A percentile compares a stretch with the other conserved stretches of the same genome.
Evolutionary conservation across 2,797 vertebrate species (phyloP).

Genomic region (Gymnothorax javanicus): DNA sequence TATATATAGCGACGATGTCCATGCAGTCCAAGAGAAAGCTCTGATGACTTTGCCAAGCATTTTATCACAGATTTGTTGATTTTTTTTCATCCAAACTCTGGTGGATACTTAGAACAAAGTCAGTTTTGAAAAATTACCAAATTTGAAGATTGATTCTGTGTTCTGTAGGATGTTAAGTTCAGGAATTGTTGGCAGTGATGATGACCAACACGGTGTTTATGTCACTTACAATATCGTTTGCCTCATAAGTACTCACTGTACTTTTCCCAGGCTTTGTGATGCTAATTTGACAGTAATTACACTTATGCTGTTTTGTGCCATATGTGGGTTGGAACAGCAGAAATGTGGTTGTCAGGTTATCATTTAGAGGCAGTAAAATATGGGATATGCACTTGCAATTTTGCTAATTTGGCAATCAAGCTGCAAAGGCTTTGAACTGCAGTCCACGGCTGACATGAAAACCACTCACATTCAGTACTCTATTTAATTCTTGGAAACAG

Average conservation of each 20-base stretch:
- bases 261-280: neutral
- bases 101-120: too few species aligned
- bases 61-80: too few species aligned
- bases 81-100: too few species aligned
- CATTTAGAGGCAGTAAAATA: constrained; percentile 15
- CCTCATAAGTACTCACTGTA: constrained; percentile 8
- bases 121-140: too few species aligned
- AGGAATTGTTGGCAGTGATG: neutral
- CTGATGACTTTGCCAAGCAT: too few species aligned
- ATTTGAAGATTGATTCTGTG: too few species aligned
- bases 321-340: constrained; percentile 14
- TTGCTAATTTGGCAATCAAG: constrained; percentile 1
- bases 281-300: constrained; percentile 19
- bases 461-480: neutral
- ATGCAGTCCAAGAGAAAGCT: too few species aligned
- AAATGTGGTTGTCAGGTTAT: constrained; percentile 13
- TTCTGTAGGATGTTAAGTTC: neutral
- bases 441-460: neutral
- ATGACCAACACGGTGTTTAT: neutral
- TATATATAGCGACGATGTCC: too few species aligned
- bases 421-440: neutral
- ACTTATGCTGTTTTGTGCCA: constrained; percentile 13
- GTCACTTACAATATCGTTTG: constrained; percentile 11
- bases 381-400: neutral
- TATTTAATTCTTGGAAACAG: neutral